Base-by-base conservation (phyloP, 2,888 invertebrate genomes). In the Synanthedon tipuliformis region DNA sequence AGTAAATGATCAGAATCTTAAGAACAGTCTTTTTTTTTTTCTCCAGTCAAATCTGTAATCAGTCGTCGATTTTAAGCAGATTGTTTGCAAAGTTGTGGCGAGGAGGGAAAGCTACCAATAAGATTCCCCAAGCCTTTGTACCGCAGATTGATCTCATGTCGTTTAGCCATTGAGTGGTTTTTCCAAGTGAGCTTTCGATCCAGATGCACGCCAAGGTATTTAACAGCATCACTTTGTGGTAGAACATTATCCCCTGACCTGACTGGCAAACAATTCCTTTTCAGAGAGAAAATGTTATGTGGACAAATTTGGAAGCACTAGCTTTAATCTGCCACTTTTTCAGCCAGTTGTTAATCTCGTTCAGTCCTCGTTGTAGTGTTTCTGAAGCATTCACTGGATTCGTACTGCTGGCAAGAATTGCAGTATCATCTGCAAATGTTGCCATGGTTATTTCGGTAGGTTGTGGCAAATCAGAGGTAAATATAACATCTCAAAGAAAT, bases 361-460 rank as follows among this genome's bases (percentile, higher is more conserved):
- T 12, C 5, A 15, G 16, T 11, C 23, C 10, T 18, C 12, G 15
- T 18, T 49, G 49, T 12, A 49, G 16, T 5, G 11, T 16, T 3
- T 10, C 8, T 3, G 23, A 41, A n/a, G 48, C 50, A 4, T 27
- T 27, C 4, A 13, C 13, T 5, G 41, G 50, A 13, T 49, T 16
- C 10, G 3, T 4, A 10, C 13, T 40, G 2, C 27, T 15, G 15
- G 54, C 23, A 7, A 52, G 18, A 12, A 41, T n/a, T 11, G 54
- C 54, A 49, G 48, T 54, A 41, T 54, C 52, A 50, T 52, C 54
- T 3, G 52, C 50, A 52, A 34, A 52, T n/a, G 54, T 54, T 18
- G 52, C 54, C 12, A 51, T 16, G 2, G 49, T 54, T 18, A 27
- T 40, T 3, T 27, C 27, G 4, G 27, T 16, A 5, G 13, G 18